Conservation (phyloP, 2,113 vertebrate species). For the Paraplagusia blochii region DNA sequence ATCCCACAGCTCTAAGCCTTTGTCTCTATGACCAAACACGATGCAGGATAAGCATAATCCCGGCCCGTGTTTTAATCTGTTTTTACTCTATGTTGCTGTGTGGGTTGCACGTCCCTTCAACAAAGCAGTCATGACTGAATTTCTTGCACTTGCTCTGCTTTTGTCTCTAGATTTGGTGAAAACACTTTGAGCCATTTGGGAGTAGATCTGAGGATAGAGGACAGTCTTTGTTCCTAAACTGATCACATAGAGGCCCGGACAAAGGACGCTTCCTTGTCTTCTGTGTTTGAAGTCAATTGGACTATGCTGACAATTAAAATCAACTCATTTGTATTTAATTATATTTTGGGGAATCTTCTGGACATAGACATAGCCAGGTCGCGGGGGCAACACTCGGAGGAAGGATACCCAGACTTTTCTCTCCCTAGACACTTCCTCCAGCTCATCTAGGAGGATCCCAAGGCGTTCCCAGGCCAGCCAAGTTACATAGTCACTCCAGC, state of each 20-base stretch:
- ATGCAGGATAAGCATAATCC: slow-evolving; percentile 73
- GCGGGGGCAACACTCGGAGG: no score
- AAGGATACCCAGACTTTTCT: no score
- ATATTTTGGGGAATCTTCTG: no score
- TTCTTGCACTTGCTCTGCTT: slow-evolving; percentile 66
- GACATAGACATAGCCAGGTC: no score
- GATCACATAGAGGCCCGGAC: slow-evolving; percentile 44
- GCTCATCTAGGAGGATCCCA: no score
- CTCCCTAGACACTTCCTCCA: no score
- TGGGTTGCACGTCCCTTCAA: slow-evolving; percentile 63
- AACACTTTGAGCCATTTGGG: slow-evolving; percentile 64
- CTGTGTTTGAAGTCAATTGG: neutral
- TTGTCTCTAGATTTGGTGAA: slow-evolving; percentile 68
- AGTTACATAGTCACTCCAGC: no score
- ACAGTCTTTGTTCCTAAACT: slow-evolving; percentile 44
- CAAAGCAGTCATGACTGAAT: slow-evolving; percentile 63
- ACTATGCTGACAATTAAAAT: neutral
- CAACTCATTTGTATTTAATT: slow-evolving; percentile 14
- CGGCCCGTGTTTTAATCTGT: slow-evolving; percentile 50
- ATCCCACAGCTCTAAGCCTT: slow-evolving; percentile 67
- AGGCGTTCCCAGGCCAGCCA: no score
- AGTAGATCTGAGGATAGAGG: slow-evolving; percentile 46
- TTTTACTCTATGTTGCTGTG: slow-evolving; percentile 59
- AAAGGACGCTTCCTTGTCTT: no score
- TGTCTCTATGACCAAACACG: slow-evolving; percentile 66